Conservation (phyloP, 2,113 vertebrate genomes). For the Mionectes macconnelli region DNA sequence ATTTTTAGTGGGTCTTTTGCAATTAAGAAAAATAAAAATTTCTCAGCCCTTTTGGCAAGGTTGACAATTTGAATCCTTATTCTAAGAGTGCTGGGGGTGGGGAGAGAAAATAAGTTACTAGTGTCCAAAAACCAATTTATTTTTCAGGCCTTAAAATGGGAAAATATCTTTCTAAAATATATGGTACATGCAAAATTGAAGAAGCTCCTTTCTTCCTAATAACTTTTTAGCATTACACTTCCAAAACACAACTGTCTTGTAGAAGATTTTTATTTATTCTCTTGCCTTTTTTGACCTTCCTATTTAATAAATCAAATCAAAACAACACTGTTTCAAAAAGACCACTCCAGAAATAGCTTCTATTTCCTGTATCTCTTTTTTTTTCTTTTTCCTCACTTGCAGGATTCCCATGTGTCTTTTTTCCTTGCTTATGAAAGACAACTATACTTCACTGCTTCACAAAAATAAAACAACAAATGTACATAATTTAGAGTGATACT, state of each 20-base stretch:
- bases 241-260: neutral
- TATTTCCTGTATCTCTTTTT: neutral
- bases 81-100: accelerated
- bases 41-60: neutral
- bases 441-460: accelerated
- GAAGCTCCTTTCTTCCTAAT: neutral
- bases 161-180: neutral
- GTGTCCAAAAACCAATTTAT: neutral
- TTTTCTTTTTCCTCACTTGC: neutral
- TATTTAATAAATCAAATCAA: neutral
- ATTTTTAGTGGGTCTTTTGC: neutral
- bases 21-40: neutral
- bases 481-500: neutral
- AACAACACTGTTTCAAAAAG: neutral
- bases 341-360: neutral
- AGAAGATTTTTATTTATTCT: neutral
- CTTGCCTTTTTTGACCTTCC: neutral
- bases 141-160: neutral
- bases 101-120: neutral
- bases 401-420: neutral
- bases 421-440: neutral
- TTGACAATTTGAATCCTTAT: neutral
- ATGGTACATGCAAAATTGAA: neutral
- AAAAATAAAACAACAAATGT: neutral
- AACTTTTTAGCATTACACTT: neutral